Conservation (phyloP, 2,888 invertebrate genomes). For the Euzetes globulus region DNA sequence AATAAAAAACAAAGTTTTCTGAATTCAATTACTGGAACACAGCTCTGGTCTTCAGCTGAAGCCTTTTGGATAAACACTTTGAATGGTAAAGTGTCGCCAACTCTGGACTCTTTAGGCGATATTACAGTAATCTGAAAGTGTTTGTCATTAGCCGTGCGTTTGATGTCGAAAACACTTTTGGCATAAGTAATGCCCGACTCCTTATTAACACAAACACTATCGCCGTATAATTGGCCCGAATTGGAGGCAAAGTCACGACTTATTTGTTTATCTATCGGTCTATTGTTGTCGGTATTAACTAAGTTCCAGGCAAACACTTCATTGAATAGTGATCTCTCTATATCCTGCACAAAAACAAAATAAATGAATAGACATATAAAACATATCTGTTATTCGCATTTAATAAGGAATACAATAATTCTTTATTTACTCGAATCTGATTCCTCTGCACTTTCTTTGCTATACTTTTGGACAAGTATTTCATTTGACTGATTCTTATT, state of each 20-base stretch:
- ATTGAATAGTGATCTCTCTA: conserved; percentile 25
- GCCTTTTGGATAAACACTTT: background rate
- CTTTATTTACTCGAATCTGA: background rate
- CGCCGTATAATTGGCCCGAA: conserved; percentile 14
- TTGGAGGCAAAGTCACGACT: background rate
- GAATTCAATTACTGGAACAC: conserved; percentile 12
- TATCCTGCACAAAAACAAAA: background rate
- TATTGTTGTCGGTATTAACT: background rate
- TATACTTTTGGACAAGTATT: background rate
- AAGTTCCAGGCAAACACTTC: conserved; percentile 16
- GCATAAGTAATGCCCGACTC: background rate
- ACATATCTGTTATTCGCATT: background rate
- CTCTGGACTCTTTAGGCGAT: background rate
- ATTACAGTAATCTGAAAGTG: background rate
- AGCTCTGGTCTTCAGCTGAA: background rate
- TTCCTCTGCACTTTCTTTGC: background rate
- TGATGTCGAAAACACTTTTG: background rate
- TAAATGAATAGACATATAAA: background rate
- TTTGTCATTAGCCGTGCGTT: background rate
- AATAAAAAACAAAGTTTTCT: background rate
- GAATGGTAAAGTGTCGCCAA: background rate
- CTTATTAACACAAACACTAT: conserved; percentile 4
- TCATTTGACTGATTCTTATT: background rate
- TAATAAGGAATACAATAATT: background rate
- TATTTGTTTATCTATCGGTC: background rate